These are phyloP conservation scores for Linyphia triangularis DNA, from an alignment of 2,888 invertebrate species.

Conservation along the genomic window DNA sequence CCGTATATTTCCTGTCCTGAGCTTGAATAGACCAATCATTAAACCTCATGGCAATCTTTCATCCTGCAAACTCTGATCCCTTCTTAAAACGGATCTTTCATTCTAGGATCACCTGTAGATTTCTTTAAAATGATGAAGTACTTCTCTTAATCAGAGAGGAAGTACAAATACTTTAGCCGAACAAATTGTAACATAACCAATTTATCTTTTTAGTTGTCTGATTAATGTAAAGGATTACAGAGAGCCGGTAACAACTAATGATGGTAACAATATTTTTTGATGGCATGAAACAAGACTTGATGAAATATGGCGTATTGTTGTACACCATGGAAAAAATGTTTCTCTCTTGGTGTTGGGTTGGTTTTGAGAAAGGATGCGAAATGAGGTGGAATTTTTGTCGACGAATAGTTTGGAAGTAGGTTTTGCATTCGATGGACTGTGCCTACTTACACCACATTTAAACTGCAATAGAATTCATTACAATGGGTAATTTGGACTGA, in stretches of 20 bases:
- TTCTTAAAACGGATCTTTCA: not conserved
- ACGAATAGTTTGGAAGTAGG: too few species aligned
- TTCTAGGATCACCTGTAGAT: not conserved
- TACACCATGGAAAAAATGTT: too few species aligned
- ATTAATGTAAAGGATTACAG: not conserved
- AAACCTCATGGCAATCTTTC: not conserved
- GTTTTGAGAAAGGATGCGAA: not conserved
- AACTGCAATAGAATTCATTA: too few species aligned
- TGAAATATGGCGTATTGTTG: too few species aligned
- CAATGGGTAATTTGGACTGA: too few species aligned
- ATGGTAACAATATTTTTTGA: not conserved
- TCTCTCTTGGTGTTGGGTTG: too few species aligned
- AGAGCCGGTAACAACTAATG: not conserved
- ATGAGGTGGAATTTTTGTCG: not conserved
- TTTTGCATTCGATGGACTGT: too few species aligned
- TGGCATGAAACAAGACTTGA: not conserved
- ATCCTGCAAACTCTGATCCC: not conserved
- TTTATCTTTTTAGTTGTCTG: not conserved
- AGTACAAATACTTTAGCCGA: not conserved
- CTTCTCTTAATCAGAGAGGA: not conserved
- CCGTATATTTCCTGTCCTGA: not conserved
- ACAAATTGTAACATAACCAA: not conserved
- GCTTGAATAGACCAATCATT: not conserved
- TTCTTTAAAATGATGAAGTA: not conserved
- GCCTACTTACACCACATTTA: too few species aligned